Percentiles rank a stretch among this genome's conserved stretches.
Conservation (phyloP, 1,140 invertebrate species). For the Hydropsyche tenuis region DNA sequence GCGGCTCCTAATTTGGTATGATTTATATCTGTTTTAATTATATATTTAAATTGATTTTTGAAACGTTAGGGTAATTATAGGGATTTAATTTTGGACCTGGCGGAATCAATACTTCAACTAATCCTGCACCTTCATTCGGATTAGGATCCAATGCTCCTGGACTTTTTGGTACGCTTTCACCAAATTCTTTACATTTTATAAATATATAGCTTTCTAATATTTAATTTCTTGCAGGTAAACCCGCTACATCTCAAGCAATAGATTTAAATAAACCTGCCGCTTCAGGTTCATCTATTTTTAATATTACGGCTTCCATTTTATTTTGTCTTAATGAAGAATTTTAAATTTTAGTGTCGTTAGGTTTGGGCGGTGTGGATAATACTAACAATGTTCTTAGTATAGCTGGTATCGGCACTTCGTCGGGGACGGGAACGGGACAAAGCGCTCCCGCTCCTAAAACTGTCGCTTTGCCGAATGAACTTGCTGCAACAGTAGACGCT, state of each 20-base stretch:
- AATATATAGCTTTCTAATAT: no score
- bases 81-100: no score
- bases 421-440: constrained; percentile 20
- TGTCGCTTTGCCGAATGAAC: constrained; percentile 72
- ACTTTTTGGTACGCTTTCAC: constrained; percentile 25
- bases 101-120: no score
- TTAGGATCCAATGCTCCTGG: constrained; percentile 19
- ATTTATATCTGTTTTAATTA: no score
- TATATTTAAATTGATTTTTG: no score
- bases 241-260: background rate
- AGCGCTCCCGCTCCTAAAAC: constrained; percentile 52
- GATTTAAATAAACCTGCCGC: constrained; percentile 18
- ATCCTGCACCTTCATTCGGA: constrained; percentile 46
- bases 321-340: background rate
- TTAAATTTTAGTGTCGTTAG: constrained; percentile 29
- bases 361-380: constrained; percentile 43
- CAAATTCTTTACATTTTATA: no score
- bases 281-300: constrained; percentile 22
- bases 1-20: constrained; percentile 30
- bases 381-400: background rate
- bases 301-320: background rate
- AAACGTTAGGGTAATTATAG: no score
- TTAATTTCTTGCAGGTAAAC: constrained; percentile 31
- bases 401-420: background rate
- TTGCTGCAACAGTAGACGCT: constrained; percentile 64